Evolutionary conservation across 2,888 invertebrate species (phyloP).

Genomic region (Lepidonotus clava): DNA sequence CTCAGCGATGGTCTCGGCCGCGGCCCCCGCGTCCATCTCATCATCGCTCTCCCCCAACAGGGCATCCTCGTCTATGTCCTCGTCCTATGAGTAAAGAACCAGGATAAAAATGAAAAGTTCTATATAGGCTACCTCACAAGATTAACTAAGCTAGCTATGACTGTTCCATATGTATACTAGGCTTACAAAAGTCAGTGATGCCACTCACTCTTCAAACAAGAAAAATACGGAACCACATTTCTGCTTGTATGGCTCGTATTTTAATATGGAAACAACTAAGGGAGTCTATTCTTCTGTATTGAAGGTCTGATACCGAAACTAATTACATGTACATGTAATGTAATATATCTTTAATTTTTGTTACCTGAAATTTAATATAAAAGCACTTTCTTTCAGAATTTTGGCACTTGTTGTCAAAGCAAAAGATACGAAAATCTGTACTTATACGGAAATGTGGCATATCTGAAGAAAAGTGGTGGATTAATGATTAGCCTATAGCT

Average conservation of each 20-base stretch:
- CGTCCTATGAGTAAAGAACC: neutral
- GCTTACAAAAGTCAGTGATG: neutral
- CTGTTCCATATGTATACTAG: neutral
- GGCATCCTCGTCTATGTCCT: slow-evolving; percentile 26
- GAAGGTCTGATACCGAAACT: too few relatives aligned
- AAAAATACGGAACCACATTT: neutral
- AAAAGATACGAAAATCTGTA: neutral
- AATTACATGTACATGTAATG: too few relatives aligned
- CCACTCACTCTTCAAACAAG: neutral
- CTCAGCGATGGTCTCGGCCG: neutral
- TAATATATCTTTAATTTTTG: neutral
- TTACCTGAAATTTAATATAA: neutral
- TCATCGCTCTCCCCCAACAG: slow-evolving; percentile 1
- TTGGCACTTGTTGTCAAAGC: too few relatives aligned
- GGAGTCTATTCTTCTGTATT: too few relatives aligned
- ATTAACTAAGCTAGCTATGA: neutral
- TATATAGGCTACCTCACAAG: neutral
- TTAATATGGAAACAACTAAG: neutral
- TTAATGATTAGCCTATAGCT: too few relatives aligned
- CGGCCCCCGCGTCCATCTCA: slow-evolving; percentile 12
- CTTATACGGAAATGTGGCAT: neutral
- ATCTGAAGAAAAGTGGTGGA: neutral
- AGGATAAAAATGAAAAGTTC: neutral
- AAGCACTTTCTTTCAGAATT: neutral
- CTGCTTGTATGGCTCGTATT: neutral